Evolutionary conservation across 2,797 vertebrate genomes (phyloP), one percentile per base, ranked within the genome.

Genomic region (Mergus octosetaceus): DNA sequence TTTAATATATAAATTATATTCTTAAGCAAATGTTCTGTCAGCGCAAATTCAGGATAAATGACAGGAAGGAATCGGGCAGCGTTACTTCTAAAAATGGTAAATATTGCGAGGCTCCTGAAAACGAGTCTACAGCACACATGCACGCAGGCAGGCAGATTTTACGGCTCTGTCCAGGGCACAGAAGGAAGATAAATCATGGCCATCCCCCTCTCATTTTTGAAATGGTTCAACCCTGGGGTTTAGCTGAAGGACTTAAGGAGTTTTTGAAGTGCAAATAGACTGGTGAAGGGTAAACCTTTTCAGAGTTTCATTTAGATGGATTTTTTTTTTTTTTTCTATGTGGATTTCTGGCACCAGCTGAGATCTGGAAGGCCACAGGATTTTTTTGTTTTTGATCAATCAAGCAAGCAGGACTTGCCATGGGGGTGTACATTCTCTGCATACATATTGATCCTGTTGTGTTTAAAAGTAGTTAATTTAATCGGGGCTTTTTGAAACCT

Each of bases 251-350:
- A 97, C 96, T 98, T 97, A 93, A 82, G 87, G 94, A 95, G 96
- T 97, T 98, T 97, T 98, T 98, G 98, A 98, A 98, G 98, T 98
- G 97, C 98, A 98, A 98, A 98, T 98, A 96, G 96, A 92, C 93
- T 98, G 94, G 96, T 95, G 97, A 98, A 98, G 97, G 96, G 96
- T 97, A 97, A 98, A 98, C 95, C 96, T 95, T 98, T 98, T 98
- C 96, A 98, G 97, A 96, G 96, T 97, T 98, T 97, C 96, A 97
- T 97, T 98, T 97, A 98, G 98, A 98, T 98, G 97, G 96, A 98
- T 98, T 97, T 97, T 97, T 96, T 94, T 45, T 41, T 43, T 47
- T 95, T 97, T 95, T 90, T 87, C 96, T 97, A 38, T 97, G 97
- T 97, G 96, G 97, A 97, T 98, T 98, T 98, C 97, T 98, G 97